Conservation (phyloP, 1,140 invertebrate species). For the Maconellicoccus hirsutus region DNA sequence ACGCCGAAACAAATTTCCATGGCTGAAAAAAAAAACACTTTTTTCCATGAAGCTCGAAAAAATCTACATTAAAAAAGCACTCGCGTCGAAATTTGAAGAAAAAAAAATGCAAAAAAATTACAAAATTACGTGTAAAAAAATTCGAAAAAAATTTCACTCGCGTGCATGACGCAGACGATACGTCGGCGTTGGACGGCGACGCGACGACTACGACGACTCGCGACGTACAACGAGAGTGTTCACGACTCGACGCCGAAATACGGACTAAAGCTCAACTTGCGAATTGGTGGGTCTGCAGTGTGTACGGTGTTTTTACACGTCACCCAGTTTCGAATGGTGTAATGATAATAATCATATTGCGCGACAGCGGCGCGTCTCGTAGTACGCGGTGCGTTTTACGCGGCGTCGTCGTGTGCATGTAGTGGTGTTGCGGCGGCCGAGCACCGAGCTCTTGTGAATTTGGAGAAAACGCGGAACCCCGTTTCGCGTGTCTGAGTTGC, state of each 20-base stretch:
- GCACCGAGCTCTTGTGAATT: too few species aligned
- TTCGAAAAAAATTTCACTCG: not conserved
- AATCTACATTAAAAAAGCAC: too few species aligned
- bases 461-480: not conserved
- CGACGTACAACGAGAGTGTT: not conserved
- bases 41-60: too few species aligned
- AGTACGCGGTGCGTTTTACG: too few species aligned
- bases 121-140: not conserved
- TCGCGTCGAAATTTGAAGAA: too few species aligned
- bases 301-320: not conserved
- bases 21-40: too few species aligned
- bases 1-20: too few species aligned
- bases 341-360: conserved; percentile 11
- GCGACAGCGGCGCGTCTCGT: not conserved
- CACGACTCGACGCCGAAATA: not conserved
- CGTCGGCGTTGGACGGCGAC: too few species aligned
- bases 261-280: conserved; percentile 20
- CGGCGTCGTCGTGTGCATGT: too few species aligned
- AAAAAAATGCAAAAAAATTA: not conserved
- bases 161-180: too few species aligned
- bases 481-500: conserved; percentile 11
- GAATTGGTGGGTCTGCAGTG: not conserved
- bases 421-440: not conserved
- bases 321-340: conserved; percentile 8
- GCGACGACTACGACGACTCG: not conserved